phyloP scores from a whole-genome alignment of 2,797 vertebrate genomes.

The Argyrosomus regius region DNA sequence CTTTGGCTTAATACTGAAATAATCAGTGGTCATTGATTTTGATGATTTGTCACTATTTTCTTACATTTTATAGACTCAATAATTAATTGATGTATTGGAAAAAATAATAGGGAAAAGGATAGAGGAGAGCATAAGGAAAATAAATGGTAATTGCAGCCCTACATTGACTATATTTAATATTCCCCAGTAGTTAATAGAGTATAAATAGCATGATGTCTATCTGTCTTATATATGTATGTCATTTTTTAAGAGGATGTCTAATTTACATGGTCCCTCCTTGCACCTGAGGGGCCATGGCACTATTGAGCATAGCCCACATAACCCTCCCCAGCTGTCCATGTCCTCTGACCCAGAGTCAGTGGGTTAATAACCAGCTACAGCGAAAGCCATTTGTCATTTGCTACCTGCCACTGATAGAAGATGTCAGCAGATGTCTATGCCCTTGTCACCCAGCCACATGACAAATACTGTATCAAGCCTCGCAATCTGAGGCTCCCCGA shows the following conservation, averaged over 20 bases:
- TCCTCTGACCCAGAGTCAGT: constrained; percentile 76
- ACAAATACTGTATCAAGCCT: constrained; percentile 75
- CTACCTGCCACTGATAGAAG: constrained; percentile 75
- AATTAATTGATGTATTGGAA: neutral
- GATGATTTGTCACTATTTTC: neutral
- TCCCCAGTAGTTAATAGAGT: neutral
- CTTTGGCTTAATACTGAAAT: neutral
- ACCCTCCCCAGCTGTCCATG: constrained; percentile 54
- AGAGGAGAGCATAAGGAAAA: neutral
- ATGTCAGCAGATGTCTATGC: constrained; percentile 74
- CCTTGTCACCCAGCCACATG: constrained; percentile 76
- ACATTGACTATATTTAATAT: neutral
- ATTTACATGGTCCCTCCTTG: constrained; percentile 12
- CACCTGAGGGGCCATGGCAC: constrained; percentile 43
- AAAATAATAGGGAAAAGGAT: neutral
- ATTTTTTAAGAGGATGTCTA: constrained; percentile 14
- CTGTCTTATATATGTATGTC: neutral
- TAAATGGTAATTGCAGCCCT: neutral
- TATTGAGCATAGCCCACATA: constrained; percentile 62
- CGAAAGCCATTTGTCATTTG: constrained; percentile 78
- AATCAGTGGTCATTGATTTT: neutral
- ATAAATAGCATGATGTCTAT: neutral
- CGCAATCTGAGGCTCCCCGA: constrained; percentile 63
- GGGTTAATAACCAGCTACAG: constrained; percentile 80
- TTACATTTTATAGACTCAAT: neutral